Base-by-base conservation (phyloP, 2,888 invertebrate species). In the Subacronicta megacephala region DNA sequence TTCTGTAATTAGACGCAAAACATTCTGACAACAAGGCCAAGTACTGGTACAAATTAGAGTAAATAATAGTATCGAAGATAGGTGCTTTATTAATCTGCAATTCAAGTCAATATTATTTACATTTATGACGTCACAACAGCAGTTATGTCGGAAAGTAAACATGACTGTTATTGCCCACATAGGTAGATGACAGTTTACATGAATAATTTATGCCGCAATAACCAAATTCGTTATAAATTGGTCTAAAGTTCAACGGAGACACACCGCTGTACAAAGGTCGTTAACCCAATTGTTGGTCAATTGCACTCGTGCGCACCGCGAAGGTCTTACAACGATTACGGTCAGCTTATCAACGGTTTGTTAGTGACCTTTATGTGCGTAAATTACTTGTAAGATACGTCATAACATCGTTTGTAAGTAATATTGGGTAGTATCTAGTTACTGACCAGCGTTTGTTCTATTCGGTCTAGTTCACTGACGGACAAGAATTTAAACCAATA, bases 221-320 rank as follows among this genome's bases (percentile, higher is more conserved):
- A 35, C n/a, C 29, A 16, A 52, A 38, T 61, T 44, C 35, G 43
- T 53, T 37, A 31, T 46, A 50, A 57, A 53, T 45, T 57, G 15
- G 26, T 56, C 50, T 47, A 60, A 66, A 57, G 31, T 31, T 31
- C 44, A 59, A 43, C 52, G 53, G 55, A 62, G 7, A 33, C 31
- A 33, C 17, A 37, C 43, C 35, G 26, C 40, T 41, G 52, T 45
- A 47, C 49, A 38, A 52, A 58, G 80, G 73, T 81, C 69, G 56
- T 78, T 81, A 73, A 64, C 74, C 78, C 45, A 76, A 52, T 72
- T 74, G 56, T 68, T 65, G 36, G 42, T 13, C 38, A 68, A 43
- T 57, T 49, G 51, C 63, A 67, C 46, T 53, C 36, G 41, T 12
- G 46, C 56, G 56, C 51, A 58, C 20, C 36, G 41, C 46, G 51